Evolutionary conservation across 1,140 invertebrate species (phyloP).

Genomic region (Trichonephila clavipes): DNA sequence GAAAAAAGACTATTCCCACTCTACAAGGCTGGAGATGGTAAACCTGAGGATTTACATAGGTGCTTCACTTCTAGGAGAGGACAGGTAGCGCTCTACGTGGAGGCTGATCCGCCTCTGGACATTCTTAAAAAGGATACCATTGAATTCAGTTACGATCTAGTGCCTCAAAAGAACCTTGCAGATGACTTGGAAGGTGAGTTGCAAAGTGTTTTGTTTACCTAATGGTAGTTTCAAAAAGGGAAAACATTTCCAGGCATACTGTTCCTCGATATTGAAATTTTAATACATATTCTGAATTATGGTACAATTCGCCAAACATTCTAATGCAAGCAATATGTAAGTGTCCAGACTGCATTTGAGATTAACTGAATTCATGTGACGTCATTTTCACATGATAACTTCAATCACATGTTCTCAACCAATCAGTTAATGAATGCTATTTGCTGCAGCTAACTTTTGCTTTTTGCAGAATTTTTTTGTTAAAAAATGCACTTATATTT

Average conservation of each 20-base stretch:
- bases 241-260: not conserved
- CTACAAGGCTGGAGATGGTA: constrained; percentile 82
- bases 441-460: too few species aligned
- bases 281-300: too few species aligned
- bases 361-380: too few species aligned
- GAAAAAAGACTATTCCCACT: constrained; percentile 85
- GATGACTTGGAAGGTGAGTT: constrained; percentile 84
- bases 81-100: constrained; percentile 88
- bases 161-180: constrained; percentile 82
- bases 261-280: too few species aligned
- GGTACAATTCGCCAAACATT: too few species aligned
- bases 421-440: too few species aligned
- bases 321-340: too few species aligned
- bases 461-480: too few species aligned
- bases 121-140: constrained; percentile 83
- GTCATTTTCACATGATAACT: too few species aligned
- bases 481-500: too few species aligned
- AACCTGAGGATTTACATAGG: constrained; percentile 52
- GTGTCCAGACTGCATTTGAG: too few species aligned
- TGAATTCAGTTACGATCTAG: constrained; percentile 86
- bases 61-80: constrained; percentile 87
- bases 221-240: not conserved
- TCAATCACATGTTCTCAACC: too few species aligned
- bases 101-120: constrained; percentile 82
- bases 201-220: not conserved